Percentiles rank a stretch among this genome's conserved stretches.
phyloP scores from a whole-genome alignment of 2,113 vertebrate species.

The Archocentrus centrarchus region DNA sequence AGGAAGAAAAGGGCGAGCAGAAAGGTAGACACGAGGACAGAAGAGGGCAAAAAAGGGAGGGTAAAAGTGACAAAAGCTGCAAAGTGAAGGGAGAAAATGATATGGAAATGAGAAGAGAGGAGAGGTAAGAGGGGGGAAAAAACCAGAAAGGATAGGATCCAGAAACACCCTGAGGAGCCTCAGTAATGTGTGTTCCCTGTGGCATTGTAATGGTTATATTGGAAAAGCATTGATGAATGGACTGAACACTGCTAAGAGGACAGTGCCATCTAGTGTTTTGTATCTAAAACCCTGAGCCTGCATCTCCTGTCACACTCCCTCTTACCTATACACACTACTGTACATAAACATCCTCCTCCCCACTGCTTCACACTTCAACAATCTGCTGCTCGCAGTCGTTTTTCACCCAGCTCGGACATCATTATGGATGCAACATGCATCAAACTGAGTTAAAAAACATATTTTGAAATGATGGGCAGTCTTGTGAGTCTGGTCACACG shows the following conservation, averaged over 20 bases:
- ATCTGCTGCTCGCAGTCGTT: slow-evolving; percentile 30
- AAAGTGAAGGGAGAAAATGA: background rate
- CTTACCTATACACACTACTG: background rate
- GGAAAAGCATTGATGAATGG: slow-evolving; percentile 8
- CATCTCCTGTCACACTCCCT: background rate
- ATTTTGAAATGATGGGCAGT: slow-evolving; percentile 30
- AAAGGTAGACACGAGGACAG: background rate
- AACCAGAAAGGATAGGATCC: background rate
- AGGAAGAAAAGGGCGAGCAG: background rate
- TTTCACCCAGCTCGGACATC: slow-evolving; percentile 26
- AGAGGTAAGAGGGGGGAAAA: background rate
- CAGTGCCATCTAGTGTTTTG: slow-evolving; percentile 56
- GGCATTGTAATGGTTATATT: background rate
- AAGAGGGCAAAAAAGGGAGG: background rate
- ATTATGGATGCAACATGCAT: slow-evolving; percentile 43
- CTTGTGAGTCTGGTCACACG: slow-evolving; percentile 8
- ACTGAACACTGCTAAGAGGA: slow-evolving; percentile 4
- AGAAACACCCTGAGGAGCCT: background rate
- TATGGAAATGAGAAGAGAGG: background rate
- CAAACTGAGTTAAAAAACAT: slow-evolving; percentile 45
- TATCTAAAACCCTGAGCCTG: background rate
- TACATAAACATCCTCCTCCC: slow-evolving; percentile 24
- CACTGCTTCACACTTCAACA: slow-evolving; percentile 26
- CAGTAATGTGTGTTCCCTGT: slow-evolving; percentile 4
- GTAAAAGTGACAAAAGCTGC: background rate